Base-by-base conservation (phyloP, 37 sponge, comb jelly and placozoan genomes). In the Ianthella basta region DNA sequence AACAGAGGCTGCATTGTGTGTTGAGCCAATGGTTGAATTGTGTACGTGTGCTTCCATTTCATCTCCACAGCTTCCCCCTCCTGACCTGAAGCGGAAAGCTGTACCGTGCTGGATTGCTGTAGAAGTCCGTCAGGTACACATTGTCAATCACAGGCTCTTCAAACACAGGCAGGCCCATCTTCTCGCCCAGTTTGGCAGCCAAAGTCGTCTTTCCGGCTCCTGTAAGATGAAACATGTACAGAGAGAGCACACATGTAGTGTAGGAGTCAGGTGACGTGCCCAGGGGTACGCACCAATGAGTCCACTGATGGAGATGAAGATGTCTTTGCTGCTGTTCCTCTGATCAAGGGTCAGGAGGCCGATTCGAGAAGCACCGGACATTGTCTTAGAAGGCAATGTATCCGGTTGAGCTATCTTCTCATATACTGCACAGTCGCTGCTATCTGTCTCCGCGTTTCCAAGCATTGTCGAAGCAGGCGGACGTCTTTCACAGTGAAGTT, bases 141-240 rank as follows among this genome's bases (percentile, higher is more conserved):
- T 97, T 97, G 81, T 97, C 98, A 10, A 95, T 89, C 36, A 97
- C 98, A 14, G 98, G 98, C 77, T 97, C 98, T 37, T 97, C 88
- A 66, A 95, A 95, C 37, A 89, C 88, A 40, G 98, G 98, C 0
- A 97, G 89, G 23, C 79, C 77, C 95, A 97, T 95, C 55, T 85
- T 93, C 82, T 97, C 95, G 20, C 93, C 93, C 23, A 97, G 90
- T 77, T 89, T 95, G 24, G 95, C 93, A 35, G 98, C 96, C 34
- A 97, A 77, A 0, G 98, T 95, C 0, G 90, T 91, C 81, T 97
- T 97, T 15, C 98, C 98, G 35, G 98, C 95, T 12, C 96, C 95
- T 93, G 37, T 3, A 30, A 70, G 50, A 8, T 44, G 50, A 8
- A 8, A 10, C 8, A 8, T 36, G 30, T 80, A 74, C 29, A 8